Evolutionary conservation across 2,797 vertebrate species (phyloP), one percentile per base, ranked within the genome.

Genomic region (Chanos chanos): DNA sequence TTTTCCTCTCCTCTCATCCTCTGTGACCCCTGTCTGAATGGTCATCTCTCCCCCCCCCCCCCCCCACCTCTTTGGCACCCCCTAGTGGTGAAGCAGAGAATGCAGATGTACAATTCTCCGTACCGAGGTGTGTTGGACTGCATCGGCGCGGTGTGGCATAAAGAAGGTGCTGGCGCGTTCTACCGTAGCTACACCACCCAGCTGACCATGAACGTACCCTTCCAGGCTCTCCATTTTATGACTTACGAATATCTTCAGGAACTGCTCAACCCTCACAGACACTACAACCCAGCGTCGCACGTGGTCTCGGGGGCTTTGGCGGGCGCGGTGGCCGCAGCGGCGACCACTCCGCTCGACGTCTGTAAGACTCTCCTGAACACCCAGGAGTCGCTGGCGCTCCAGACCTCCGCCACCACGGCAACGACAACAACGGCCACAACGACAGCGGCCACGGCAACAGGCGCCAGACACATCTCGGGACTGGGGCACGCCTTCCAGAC

Each of bases 341-440:
- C 88, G 81, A 99, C 97, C 25, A 98, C 96, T 0, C 97, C 96
- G 41, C 89, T 98, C 82, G 96, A 98, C 64, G 96, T 98, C 85
- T 99, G 95, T 90, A 97, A 98, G 90, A 99, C 97, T 1, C 90
- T 99, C 82, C 92, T 98, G 80, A 99, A 98, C 87, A 98, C 97
- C 71, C 95, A 99, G 88, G 97, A 97, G 74, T 89, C 92, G 28
- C 74, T 94, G 75, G 82, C 91, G n/a, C 39, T 82, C 94, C 2
- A 62, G 74, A 44, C 85, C 93, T n/a, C 52, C 75, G n/a, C n/a
- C n/a, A n/a, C n/a, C n/a, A n/a, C n/a, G n/a, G n/a, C n/a, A n/a
- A n/a, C n/a, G n/a, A n/a, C n/a, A n/a, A n/a, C n/a, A n/a, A n/a
- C n/a, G n/a, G n/a, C n/a, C n/a, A n/a, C n/a, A n/a, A n/a, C n/a